Conservation (phyloP, 2,113 vertebrate genomes). For the Ptychochromis oligacanthus region DNA sequence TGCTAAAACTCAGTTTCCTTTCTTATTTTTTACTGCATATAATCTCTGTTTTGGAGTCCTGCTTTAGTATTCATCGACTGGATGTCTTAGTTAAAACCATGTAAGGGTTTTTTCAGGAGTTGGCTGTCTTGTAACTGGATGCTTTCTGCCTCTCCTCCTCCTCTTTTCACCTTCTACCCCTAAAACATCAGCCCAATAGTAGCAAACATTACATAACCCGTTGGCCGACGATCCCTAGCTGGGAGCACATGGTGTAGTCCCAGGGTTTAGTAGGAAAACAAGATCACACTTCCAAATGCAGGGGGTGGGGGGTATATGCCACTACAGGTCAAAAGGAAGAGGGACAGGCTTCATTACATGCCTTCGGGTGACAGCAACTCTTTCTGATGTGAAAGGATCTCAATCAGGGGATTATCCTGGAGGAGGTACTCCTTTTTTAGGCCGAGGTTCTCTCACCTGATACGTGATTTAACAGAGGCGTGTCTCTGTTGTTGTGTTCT, state of each 20-base stretch:
- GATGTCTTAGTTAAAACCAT: conserved; percentile 55
- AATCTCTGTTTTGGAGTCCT: not conserved
- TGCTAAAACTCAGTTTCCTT: not conserved
- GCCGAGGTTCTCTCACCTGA: conserved; percentile 15
- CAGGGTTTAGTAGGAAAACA: conserved; percentile 74
- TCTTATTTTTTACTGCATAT: not conserved
- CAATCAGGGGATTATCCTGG: conserved; percentile 1
- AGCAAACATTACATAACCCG: conserved; percentile 77
- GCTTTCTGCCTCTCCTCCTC: conserved; percentile 50
- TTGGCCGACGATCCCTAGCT: conserved; percentile 25
- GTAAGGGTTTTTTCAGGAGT: conserved; percentile 64
- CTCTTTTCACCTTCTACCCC: conserved; percentile 58
- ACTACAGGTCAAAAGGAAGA: conserved; percentile 56
- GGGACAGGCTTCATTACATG: conserved; percentile 42
- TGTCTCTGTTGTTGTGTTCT: conserved; percentile 32
- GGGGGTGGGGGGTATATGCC: conserved; percentile 37
- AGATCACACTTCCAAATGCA: conserved; percentile 40
- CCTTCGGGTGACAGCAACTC: conserved; percentile 31
- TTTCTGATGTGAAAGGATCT: conserved; percentile 27
- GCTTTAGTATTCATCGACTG: conserved; percentile 32
- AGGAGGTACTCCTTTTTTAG: not conserved
- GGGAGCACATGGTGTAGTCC: conserved; percentile 71
- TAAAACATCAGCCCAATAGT: conserved; percentile 60
- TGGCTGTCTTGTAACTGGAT: conserved; percentile 68
- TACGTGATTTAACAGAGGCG: conserved; percentile 35